These are phyloP conservation scores for Intellagama lesueurii DNA, from an alignment of 2,797 vertebrate species.

Conservation along the genomic window DNA sequence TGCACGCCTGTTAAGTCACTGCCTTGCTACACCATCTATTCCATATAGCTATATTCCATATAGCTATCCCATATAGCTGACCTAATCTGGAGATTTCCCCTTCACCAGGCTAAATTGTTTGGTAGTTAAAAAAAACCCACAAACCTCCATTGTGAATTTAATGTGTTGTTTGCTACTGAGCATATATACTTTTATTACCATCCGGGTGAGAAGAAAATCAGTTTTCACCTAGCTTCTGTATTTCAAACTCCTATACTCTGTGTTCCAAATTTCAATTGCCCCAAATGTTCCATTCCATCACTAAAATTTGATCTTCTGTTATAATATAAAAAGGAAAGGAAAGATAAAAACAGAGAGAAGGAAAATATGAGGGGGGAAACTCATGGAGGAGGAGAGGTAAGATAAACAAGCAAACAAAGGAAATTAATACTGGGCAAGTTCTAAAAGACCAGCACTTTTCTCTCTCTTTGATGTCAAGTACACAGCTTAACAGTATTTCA, in stretches of 20 bases:
- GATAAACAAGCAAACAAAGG: too few relatives aligned
- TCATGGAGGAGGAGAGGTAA: background rate
- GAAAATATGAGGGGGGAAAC: too few relatives aligned
- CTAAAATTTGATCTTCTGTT: background rate
- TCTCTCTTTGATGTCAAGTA: background rate
- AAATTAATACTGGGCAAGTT: background rate
- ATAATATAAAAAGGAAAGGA: conserved; percentile 16
- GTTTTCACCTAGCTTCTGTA: background rate
- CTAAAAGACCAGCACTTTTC: background rate
- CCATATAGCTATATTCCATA: too few relatives aligned
- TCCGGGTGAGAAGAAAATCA: background rate
- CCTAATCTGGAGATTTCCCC: background rate
- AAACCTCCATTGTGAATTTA: background rate
- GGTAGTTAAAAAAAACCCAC: background rate
- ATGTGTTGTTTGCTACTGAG: background rate
- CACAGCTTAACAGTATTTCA: background rate
- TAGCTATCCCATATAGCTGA: background rate
- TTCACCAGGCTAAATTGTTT: fast-evolving
- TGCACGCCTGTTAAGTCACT: background rate
- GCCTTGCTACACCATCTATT: conserved; percentile 14
- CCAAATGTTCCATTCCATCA: background rate
- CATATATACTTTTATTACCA: fast-evolving
- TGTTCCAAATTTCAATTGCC: background rate
- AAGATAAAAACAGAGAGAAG: background rate
- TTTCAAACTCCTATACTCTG: background rate